Conservation (phyloP, 2,888 invertebrate species). For the Arge pagana region DNA sequence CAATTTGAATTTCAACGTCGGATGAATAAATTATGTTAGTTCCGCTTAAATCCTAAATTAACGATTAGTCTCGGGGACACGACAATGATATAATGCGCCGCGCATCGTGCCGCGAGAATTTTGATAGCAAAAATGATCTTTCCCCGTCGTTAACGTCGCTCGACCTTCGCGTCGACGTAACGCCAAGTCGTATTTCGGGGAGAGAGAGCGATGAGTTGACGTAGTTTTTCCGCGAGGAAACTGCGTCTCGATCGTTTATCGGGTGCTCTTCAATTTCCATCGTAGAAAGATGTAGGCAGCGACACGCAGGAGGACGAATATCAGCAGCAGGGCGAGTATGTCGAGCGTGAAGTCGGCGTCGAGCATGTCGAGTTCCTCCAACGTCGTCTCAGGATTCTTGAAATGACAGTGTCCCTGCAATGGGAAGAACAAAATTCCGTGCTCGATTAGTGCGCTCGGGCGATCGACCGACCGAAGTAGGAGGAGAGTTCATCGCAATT, state of each 20-base stretch:
- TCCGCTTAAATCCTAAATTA: no score
- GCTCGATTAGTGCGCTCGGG: neutral
- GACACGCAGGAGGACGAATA: conserved; percentile 79
- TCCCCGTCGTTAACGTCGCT: neutral
- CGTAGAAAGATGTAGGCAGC: conserved; percentile 84
- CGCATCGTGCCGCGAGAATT: no score
- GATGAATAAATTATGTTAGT: conserved; percentile 42
- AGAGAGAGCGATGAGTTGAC: conserved; percentile 2
- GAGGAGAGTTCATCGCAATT: no score
- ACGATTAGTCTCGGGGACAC: no score
- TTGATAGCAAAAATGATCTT: neutral
- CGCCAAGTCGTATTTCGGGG: neutral
- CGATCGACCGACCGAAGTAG: conserved; percentile 29
- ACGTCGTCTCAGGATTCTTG: conserved; percentile 78
- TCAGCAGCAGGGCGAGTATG: conserved; percentile 76
- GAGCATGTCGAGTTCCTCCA: conserved; percentile 87
- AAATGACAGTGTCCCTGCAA: conserved; percentile 82
- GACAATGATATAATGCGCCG: no score
- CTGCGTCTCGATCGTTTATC: conserved; percentile 66
- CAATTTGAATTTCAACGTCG: conserved; percentile 25
- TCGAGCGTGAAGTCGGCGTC: conserved; percentile 79
- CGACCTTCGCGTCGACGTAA: neutral
- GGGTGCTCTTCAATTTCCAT: conserved; percentile 82
- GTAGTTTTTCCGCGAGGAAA: neutral
- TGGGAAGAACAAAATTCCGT: conserved; percentile 16